Percentiles rank a stretch among this genome's conserved stretches.
phyloP scores from a whole-genome alignment of 2,797 vertebrate species.

The Acipenser oxyrinchus region DNA sequence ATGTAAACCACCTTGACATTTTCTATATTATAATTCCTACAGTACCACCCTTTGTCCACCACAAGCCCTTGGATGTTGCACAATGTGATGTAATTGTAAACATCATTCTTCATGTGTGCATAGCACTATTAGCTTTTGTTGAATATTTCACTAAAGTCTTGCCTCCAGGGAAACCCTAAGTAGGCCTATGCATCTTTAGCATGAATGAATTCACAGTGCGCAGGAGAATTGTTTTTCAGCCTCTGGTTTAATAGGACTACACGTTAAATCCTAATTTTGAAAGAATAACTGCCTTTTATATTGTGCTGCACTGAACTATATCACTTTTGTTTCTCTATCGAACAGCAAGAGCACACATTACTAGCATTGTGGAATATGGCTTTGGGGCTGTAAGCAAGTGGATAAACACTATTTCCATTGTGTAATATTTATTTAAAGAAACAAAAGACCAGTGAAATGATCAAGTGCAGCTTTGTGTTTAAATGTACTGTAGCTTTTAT shows the following conservation, averaged over 20 bases:
- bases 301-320: constrained; percentile 12
- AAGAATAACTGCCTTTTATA: constrained; percentile 20
- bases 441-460: constrained; percentile 11
- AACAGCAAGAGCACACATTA: constrained; percentile 4
- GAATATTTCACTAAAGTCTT: constrained; percentile 11
- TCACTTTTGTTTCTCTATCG: constrained; percentile 10
- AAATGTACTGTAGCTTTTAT: neutral
- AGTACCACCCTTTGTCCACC: neutral
- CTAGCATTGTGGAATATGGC: constrained; percentile 10
- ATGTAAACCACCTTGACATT: neutral
- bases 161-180: constrained; percentile 9
- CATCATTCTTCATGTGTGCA: neutral
- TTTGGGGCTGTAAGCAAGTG: constrained; percentile 10
- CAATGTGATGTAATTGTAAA: constrained; percentile 3
- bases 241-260: constrained; percentile 1
- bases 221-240: constrained; percentile 14
- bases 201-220: constrained; percentile 22
- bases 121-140: neutral
- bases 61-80: neutral
- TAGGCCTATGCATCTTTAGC: constrained; percentile 17
- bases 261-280: constrained; percentile 15
- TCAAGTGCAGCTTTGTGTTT: neutral
- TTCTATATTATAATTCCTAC: neutral
- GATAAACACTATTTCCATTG: neutral
- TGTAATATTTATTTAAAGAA: constrained; percentile 7